Conservation (phyloP, 1,140 invertebrate genomes). For the Procambarus virginalis region DNA sequence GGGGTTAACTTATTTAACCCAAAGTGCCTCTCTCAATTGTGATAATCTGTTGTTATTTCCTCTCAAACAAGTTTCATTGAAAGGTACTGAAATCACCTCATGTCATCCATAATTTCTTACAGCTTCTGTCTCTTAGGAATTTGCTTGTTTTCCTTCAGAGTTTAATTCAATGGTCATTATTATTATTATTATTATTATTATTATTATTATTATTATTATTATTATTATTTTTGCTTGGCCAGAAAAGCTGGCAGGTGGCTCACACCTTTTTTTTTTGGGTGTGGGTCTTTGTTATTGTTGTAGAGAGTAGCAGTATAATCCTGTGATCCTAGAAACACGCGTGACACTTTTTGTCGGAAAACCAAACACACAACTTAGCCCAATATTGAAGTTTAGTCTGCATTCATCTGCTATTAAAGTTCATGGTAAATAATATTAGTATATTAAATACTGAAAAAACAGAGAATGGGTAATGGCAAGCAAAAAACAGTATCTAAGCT, state of each 20-base stretch:
- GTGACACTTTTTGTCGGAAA: slow-evolving; percentile 62
- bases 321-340: slow-evolving; percentile 68
- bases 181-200: too few species aligned
- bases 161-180: background rate
- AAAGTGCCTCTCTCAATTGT: slow-evolving; percentile 71
- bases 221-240: slow-evolving; percentile 35
- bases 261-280: slow-evolving; percentile 47
- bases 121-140: slow-evolving; percentile 35
- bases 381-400: slow-evolving; percentile 54
- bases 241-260: slow-evolving; percentile 51
- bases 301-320: slow-evolving; percentile 66
- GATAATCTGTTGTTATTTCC: slow-evolving; percentile 71
- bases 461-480: background rate
- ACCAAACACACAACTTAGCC: slow-evolving; percentile 56
- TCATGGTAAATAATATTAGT: background rate
- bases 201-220: background rate
- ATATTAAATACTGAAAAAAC: background rate
- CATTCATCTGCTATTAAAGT: slow-evolving; percentile 14
- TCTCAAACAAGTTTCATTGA: slow-evolving; percentile 61
- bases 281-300: slow-evolving; percentile 61
- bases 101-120: slow-evolving; percentile 57
- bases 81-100: slow-evolving; percentile 53
- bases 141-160: slow-evolving; percentile 26
- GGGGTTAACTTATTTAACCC: slow-evolving; percentile 70
- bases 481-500: background rate